Base-by-base conservation (phyloP, 1,140 invertebrate species). In the Drosophila insularis region DNA sequence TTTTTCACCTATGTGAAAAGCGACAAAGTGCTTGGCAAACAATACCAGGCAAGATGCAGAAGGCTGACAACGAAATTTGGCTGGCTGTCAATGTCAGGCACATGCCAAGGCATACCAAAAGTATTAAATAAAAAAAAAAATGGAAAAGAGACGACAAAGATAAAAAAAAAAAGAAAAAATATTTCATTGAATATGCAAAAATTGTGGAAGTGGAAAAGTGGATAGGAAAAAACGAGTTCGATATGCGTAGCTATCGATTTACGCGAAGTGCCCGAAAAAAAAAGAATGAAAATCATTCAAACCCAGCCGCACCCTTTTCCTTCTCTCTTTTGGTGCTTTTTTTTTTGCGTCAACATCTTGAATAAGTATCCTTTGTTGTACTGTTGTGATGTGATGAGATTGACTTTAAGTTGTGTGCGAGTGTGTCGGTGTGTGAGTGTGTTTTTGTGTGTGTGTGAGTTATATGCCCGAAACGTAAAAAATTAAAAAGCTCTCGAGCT, bases 31-130 rank as follows among this genome's bases (percentile, higher is more conserved):
- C 74, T 64, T 56, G 46, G 64, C 82, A 78, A 81, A 70, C 81
- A 78, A 87, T 69, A 50, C 17, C 58, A 67, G 71, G 27, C 27
- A 75, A 76, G 82, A 79, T 74, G 71, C 63, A 67, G 58, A 46
- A 67, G 71, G n/a, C 61, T 87, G 81, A 81, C 82, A 86, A 68
- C 79, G 71, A 87, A 86, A 87, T 87, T 87, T 78, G 63, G 43
- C 68, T 71, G 70, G 69, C 81, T 86, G 81, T 86, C 81, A 87
- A 70, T 70, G 77, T 60, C 81, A 85, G 81, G 39, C 53, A 50
- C 43, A 46, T 31, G 17, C 75, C 67, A 62, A 58, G 55, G 55
- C 50, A 39, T 13, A 54, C 35, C 43, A 65, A 55, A 75, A 64
- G 55, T 35, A 31, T 59, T 59, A 32, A 37, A 37, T 7, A n/a